Conservation (phyloP, 1,140 invertebrate genomes). For the Habropoda laboriosa region DNA sequence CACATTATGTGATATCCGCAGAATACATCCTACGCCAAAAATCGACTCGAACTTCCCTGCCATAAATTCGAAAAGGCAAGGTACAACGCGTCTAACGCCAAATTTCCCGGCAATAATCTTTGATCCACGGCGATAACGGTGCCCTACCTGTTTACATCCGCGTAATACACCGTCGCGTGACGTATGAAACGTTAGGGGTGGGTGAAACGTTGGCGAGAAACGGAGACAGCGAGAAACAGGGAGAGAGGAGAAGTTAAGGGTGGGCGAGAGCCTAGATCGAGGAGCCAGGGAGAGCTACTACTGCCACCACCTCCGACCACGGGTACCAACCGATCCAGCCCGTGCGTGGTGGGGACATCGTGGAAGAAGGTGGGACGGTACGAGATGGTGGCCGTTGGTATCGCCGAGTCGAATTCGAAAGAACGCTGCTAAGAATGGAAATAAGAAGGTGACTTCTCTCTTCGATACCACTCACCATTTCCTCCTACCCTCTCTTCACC, state of each 20-base stretch:
- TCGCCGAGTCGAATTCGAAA: slow-evolving; percentile 55
- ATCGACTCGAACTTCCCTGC: too few relatives aligned
- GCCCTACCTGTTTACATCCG: neutral
- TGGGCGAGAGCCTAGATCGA: slow-evolving; percentile 1
- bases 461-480: slow-evolving; percentile 29
- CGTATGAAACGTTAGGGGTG: neutral
- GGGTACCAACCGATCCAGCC: slow-evolving; percentile 39
- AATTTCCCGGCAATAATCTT: slow-evolving; percentile 8
- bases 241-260: neutral
- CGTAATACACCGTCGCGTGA: neutral
- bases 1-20: too few relatives aligned
- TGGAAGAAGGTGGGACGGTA: slow-evolving; percentile 44
- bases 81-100: neutral
- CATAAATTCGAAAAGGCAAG: too few relatives aligned
- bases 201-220: neutral
- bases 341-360: slow-evolving; percentile 39
- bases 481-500: neutral
- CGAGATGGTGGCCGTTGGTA: slow-evolving; percentile 50
- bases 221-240: neutral
- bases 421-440: slow-evolving; percentile 54
- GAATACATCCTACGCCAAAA: too few relatives aligned
- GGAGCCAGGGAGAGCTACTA: slow-evolving; percentile 32
- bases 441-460: slow-evolving; percentile 60
- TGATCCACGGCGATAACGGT: neutral
- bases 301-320: slow-evolving; percentile 23